Evolutionary conservation across 1,140 invertebrate genomes (phyloP).

Genomic region (Pentalonia nigronervosa): DNA sequence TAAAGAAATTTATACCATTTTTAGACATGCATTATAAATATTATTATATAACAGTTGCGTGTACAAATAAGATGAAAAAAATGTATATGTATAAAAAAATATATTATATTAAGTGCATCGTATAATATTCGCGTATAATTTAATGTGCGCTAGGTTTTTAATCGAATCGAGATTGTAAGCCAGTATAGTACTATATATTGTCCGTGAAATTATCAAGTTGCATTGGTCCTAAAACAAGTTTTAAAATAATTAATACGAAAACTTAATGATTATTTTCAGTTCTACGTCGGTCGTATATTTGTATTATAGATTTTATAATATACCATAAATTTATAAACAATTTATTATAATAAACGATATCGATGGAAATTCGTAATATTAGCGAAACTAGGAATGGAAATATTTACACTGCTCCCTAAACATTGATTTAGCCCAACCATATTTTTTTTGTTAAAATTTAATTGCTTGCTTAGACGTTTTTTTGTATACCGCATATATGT

Average conservation of each 20-base stretch:
- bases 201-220: background rate
- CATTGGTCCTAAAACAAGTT: background rate
- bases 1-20: slow-evolving; percentile 3
- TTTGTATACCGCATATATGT: too few species aligned
- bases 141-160: background rate
- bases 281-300: background rate
- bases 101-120: background rate
- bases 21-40: background rate
- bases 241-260: background rate
- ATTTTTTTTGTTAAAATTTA: background rate
- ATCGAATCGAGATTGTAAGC: background rate
- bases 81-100: background rate
- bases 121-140: slow-evolving; percentile 8
- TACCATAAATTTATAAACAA: background rate
- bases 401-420: background rate
- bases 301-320: background rate
- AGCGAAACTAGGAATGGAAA: background rate
- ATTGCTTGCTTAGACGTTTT: too few species aligned
- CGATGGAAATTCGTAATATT: background rate
- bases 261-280: background rate
- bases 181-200: background rate
- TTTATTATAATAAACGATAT: background rate
- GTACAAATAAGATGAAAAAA: background rate
- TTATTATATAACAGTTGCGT: background rate
- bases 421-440: background rate